phyloP scores from a whole-genome alignment of 2,888 invertebrate genomes.

The Drosophila phalerata region DNA sequence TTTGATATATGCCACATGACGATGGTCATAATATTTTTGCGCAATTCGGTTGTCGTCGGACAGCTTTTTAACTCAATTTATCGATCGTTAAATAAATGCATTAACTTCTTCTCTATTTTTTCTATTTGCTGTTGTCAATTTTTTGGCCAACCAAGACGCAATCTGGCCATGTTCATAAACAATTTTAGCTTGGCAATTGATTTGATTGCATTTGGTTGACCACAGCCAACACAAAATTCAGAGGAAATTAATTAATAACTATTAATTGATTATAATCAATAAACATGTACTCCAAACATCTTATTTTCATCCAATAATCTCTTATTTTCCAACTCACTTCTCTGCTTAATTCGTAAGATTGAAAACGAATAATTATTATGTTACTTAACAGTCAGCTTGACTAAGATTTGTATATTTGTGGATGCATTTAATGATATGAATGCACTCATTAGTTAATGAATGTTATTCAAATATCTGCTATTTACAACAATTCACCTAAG shows the following conservation, averaged over 20 bases:
- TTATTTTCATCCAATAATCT: conserved; percentile 22
- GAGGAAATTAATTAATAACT: conserved; percentile 66
- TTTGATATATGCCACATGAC: conserved; percentile 77
- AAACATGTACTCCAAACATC: conserved; percentile 31
- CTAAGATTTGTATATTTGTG: neutral
- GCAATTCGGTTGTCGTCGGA: conserved; percentile 83
- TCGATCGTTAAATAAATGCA: conserved; percentile 76
- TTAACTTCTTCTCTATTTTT: conserved; percentile 50
- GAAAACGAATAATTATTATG: neutral
- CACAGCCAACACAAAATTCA: conserved; percentile 13
- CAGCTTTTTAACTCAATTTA: conserved; percentile 73
- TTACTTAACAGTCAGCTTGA: neutral
- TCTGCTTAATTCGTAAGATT: conserved; percentile 23
- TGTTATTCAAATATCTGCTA: conserved; percentile 28
- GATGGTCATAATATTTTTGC: conserved; percentile 83
- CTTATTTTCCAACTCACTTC: conserved; percentile 61
- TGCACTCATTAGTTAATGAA: conserved; percentile 33
- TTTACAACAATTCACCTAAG: conserved; percentile 5
- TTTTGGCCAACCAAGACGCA: conserved; percentile 40
- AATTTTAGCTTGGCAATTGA: conserved; percentile 52
- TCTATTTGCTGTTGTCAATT: neutral
- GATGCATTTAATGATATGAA: conserved; percentile 27
- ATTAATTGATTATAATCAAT: conserved; percentile 34
- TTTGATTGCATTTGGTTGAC: conserved; percentile 39
- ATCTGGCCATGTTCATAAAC: conserved; percentile 45